Evolutionary conservation across 2,113 vertebrate genomes (phyloP).

Genomic region (Anseranas semipalmata): DNA sequence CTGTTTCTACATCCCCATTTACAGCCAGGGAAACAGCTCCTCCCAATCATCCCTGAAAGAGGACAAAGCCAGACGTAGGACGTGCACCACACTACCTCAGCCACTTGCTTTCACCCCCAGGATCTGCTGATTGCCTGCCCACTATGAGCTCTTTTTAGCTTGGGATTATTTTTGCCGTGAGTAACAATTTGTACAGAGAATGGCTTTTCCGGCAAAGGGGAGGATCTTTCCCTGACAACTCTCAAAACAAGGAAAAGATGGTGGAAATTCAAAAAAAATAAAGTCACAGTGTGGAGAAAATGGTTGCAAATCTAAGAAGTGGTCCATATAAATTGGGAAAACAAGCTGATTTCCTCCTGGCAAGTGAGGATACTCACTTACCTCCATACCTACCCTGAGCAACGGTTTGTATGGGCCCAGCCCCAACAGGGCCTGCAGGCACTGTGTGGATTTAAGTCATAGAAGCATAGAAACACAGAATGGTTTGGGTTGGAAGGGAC

Average conservation of each 20-base stretch:
- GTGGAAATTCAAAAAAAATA: background rate
- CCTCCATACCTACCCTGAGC: background rate
- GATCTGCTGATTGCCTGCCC: too few species aligned
- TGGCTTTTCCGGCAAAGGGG: background rate
- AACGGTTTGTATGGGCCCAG: background rate
- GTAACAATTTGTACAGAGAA: background rate
- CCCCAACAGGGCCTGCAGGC: too few species aligned
- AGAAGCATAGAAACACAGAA: too few species aligned
- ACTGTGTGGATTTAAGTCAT: background rate
- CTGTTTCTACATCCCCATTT: background rate
- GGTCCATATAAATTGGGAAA: background rate
- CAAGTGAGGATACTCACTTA: too few species aligned
- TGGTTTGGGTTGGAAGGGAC: too few species aligned
- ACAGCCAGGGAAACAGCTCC: background rate
- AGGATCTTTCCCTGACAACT: background rate
- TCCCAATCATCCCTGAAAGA: accelerated
- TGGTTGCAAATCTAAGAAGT: background rate
- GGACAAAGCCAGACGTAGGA: background rate
- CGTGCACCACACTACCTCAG: background rate
- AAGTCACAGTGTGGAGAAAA: background rate
- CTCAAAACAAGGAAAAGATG: background rate
- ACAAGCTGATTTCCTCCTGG: background rate
- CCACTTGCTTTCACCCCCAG: background rate
- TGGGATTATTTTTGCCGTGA: background rate
- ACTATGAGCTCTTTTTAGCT: accelerated